Percentiles rank a stretch among this genome's conserved stretches.
Evolutionary conservation across 2,797 vertebrate genomes (phyloP).

Genomic region (Macropus fuliginosus): DNA sequence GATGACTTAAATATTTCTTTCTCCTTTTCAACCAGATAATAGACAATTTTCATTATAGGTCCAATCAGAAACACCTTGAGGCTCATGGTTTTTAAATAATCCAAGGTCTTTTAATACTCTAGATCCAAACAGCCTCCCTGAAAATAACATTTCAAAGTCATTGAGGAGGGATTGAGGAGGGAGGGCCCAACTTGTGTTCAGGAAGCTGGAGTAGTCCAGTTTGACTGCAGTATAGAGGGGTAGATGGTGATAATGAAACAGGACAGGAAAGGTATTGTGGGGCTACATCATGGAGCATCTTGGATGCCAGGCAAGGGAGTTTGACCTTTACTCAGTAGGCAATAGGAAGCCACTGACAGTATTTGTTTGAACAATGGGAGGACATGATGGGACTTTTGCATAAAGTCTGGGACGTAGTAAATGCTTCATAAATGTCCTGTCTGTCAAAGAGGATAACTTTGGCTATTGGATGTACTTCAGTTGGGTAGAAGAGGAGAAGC

Average conservation of each 20-base stretch:
- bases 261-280: background rate
- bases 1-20: background rate
- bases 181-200: background rate
- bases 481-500: background rate
- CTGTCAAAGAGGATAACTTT: background rate
- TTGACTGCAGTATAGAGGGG: background rate
- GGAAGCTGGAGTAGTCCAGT: background rate
- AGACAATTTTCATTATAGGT: background rate
- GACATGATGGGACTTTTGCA: background rate
- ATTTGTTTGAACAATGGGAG: background rate
- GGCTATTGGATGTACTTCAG: background rate
- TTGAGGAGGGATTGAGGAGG: background rate
- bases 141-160: background rate
- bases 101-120: background rate
- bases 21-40: background rate
- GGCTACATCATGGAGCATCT: background rate
- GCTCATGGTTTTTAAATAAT: background rate
- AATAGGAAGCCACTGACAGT: background rate
- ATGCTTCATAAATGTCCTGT: background rate
- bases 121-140: background rate
- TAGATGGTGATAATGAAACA: background rate
- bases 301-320: background rate
- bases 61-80: background rate
- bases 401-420: background rate
- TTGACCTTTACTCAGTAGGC: background rate